These are phyloP conservation scores for Ptyas mucosa DNA, from an alignment of 2,113 vertebrate species.

Conservation along the genomic window DNA sequence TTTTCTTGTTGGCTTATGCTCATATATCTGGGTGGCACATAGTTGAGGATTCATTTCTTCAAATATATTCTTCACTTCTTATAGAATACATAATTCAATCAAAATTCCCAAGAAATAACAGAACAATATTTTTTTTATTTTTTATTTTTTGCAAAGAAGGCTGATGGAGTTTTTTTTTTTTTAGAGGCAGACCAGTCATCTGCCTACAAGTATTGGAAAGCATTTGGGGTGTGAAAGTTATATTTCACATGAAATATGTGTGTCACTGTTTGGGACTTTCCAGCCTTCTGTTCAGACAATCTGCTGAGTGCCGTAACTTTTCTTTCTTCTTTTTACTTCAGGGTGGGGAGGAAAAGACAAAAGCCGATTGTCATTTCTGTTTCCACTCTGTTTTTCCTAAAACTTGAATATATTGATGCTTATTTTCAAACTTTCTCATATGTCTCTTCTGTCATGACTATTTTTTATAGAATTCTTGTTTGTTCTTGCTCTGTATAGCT, in stretches of 20 bases:
- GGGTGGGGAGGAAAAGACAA: background rate
- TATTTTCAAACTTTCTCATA: background rate
- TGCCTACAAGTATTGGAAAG: background rate
- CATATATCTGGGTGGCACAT: background rate
- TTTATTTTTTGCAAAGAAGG: background rate
- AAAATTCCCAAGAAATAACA: background rate
- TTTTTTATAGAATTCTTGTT: background rate
- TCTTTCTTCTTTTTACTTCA: background rate
- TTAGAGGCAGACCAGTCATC: background rate
- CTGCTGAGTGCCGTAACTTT: background rate
- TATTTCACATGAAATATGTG: accelerated
- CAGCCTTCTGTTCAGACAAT: slow-evolving; percentile 6
- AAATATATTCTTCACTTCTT: background rate
- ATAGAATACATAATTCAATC: background rate
- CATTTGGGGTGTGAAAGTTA: background rate
- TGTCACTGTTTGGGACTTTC: background rate
- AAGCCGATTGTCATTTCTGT: background rate
- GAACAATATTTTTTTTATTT: too few species aligned
- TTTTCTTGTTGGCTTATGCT: background rate
- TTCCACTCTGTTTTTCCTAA: background rate
- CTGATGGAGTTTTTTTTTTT: background rate
- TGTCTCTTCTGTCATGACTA: background rate
- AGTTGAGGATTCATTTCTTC: background rate
- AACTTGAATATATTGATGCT: background rate
- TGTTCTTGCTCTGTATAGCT: background rate